These are phyloP conservation scores for Albula goreensis DNA, from an alignment of 2,113 vertebrate genomes.

Conservation along the genomic window DNA sequence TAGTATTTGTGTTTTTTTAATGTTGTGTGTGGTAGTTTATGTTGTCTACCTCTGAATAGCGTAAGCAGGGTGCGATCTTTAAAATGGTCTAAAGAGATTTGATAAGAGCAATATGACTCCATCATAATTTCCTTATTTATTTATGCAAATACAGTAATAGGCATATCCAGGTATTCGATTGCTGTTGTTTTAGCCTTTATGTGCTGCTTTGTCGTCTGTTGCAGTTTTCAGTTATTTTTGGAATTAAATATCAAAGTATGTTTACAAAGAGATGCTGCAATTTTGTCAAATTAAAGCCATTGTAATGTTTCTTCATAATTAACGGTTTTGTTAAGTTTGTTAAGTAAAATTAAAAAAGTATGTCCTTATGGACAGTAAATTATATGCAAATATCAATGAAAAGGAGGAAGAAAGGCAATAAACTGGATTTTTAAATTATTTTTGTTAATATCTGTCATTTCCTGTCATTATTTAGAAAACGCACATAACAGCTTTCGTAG, in stretches of 20 bases:
- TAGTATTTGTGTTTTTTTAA: conserved; percentile 15
- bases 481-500: background rate
- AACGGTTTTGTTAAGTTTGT: background rate
- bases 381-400: background rate
- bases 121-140: conserved; percentile 7
- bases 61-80: conserved; percentile 12
- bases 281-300: conserved; percentile 21
- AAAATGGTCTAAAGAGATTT: background rate
- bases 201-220: background rate
- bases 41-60: conserved; percentile 17
- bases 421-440: background rate
- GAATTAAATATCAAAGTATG: background rate
- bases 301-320: conserved; percentile 3
- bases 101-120: background rate
- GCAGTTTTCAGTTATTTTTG: background rate
- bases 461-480: background rate
- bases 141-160: background rate
- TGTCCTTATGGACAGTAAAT: background rate
- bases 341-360: background rate
- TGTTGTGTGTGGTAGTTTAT: conserved; percentile 17
- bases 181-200: conserved; percentile 5
- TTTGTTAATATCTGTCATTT: background rate
- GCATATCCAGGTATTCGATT: background rate
- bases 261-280: background rate
- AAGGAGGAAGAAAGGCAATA: background rate